Conservation (phyloP, 2,888 invertebrate genomes). For the Ctena decussata region DNA sequence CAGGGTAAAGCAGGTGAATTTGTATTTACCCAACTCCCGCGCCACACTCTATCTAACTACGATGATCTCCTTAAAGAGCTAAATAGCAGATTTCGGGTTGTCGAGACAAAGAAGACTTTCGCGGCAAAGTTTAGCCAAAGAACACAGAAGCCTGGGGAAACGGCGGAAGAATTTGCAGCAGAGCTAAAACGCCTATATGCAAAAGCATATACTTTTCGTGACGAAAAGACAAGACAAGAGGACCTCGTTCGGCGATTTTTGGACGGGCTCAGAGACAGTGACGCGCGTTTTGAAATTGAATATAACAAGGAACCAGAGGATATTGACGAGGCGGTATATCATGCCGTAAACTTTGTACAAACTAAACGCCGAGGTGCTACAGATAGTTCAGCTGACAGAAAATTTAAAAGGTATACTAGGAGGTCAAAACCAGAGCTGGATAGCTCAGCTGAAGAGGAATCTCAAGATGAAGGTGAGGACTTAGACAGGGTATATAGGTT, state of each 20-base stretch:
- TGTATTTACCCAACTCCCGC: slow-evolving; percentile 14
- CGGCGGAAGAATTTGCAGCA: slow-evolving; percentile 27
- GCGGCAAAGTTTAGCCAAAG: slow-evolving; percentile 19
- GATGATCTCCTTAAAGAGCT: not conserved
- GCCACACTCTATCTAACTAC: not conserved
- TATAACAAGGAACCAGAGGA: slow-evolving; percentile 20
- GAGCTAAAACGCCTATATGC: slow-evolving; percentile 20
- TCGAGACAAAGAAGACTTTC: not conserved
- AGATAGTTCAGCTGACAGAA: not conserved
- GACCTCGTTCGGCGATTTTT: slow-evolving; percentile 22
- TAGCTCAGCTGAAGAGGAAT: not conserved
- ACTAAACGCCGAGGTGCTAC: not conserved
- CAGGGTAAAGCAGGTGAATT: slow-evolving; percentile 16
- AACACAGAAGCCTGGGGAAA: not conserved
- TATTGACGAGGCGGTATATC: slow-evolving; percentile 32
- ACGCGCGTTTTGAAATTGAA: slow-evolving; percentile 17
- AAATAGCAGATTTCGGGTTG: not conserved
- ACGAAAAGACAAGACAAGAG: slow-evolving; percentile 13
- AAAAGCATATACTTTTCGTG: slow-evolving; percentile 15
- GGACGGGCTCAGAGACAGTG: slow-evolving; percentile 22
- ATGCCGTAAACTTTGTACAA: slow-evolving; percentile 26
- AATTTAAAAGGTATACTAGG: not conserved
- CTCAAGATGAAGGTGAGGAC: not conserved
- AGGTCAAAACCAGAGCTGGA: not conserved
- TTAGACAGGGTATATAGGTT: no score